Conservation (phyloP, 2,888 invertebrate genomes). For the Cyclophora albipunctata region DNA sequence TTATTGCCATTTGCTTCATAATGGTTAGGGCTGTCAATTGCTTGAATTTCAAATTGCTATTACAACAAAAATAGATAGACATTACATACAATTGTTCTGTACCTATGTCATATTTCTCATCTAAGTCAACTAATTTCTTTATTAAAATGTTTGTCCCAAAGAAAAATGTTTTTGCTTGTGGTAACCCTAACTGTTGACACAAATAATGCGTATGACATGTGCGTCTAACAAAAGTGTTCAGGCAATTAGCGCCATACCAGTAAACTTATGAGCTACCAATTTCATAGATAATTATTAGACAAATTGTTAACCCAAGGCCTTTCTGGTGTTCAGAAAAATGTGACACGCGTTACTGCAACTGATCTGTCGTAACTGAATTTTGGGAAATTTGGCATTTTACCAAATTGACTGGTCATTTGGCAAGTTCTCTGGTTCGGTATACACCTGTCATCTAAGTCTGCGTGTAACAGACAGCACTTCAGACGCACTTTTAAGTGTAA, state of each 20-base stretch:
- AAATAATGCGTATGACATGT: slow-evolving; percentile 61
- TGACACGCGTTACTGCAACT: too few species aligned
- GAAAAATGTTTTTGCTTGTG: not conserved
- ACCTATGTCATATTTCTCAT: too few species aligned
- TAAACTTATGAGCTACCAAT: slow-evolving; percentile 1
- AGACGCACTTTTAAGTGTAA: slow-evolving; percentile 17
- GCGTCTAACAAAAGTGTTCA: slow-evolving; percentile 39
- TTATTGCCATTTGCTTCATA: slow-evolving; percentile 61
- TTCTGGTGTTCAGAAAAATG: too few species aligned
- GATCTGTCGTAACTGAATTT: slow-evolving; percentile 22
- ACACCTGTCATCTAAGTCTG: slow-evolving; percentile 57
- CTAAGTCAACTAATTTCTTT: too few species aligned
- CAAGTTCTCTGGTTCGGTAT: slow-evolving; percentile 42
- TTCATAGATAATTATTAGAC: not conserved
- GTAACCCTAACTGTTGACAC: slow-evolving; percentile 43
- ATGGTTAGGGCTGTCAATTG: not conserved
- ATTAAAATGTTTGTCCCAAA: too few species aligned
- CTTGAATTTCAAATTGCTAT: not conserved
- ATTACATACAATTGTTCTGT: too few species aligned
- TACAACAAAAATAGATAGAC: too few species aligned
- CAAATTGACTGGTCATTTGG: slow-evolving; percentile 63
- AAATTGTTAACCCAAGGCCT: not conserved
- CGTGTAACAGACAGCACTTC: slow-evolving; percentile 30
- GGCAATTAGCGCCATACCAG: slow-evolving; percentile 34
- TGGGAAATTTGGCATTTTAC: slow-evolving; percentile 35